Base-by-base conservation (phyloP, 1,140 invertebrate species). In the Drosophila nasuta region DNA sequence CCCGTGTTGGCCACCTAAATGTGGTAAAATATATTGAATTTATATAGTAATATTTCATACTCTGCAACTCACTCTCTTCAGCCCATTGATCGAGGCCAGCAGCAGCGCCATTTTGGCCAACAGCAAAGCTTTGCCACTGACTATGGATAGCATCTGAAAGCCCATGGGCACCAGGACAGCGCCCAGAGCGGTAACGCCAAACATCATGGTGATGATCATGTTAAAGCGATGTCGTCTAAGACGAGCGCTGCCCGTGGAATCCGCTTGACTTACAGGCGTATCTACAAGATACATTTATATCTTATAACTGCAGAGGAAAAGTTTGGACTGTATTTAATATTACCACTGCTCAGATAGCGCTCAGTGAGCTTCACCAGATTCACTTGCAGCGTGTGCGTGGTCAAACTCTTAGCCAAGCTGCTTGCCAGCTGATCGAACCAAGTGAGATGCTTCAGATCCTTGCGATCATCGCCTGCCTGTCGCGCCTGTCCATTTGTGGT, bases 81-180 rank as follows among this genome's bases (percentile, higher is more conserved):
- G 88, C 3, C 96, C 96, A 82, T 96, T 96, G 66, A 97, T 96
- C 1, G 95, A 96, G 7, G 96, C 95, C 1, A 97, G 85, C n/a
- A 96, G 94, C 1, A 97, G 90, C 0, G 96, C 96, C 94, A 97
- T 95, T 93, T 96, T 97, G 1, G 96, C 95, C 45, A 97, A 86
- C 0, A 97, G 79, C 1, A 97, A 81, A 0, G 96, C 96, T 92
- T 97, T 97, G 25, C 96, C 96, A 8, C 96, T 96, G 0, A 97
- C 92, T 0, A 96, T 95, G 0, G 96, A 95, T 0, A 97, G 93
- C 82, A 96, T 96, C 81, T 96, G 96, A 69, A 96, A 96, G 33
- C 96, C 96, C 95, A 97, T 95, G 1, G 96, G 96, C 7, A 96
- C 93, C 0, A 96, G 81, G 1, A 96, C 94, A 77, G 95, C 94